Conservation (phyloP, 1,140 invertebrate genomes). For the Chelonus insularis region DNA sequence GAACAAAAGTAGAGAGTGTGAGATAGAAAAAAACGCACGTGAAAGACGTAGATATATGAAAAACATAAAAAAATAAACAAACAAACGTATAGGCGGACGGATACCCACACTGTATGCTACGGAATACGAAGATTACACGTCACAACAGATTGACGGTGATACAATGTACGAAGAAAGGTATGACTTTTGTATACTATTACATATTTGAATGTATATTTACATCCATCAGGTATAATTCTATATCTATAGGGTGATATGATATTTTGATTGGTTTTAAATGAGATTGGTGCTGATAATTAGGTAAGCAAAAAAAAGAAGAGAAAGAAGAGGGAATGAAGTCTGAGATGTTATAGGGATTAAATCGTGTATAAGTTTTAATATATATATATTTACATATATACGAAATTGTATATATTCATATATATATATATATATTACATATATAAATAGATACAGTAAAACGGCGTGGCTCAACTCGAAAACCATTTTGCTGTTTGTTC, state of each 20-base stretch:
- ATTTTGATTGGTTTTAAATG: conserved; percentile 60
- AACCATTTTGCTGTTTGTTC: conserved; percentile 37
- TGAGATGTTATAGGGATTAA: conserved; percentile 56
- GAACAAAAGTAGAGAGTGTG: conserved; percentile 16
- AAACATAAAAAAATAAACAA: conserved; percentile 10
- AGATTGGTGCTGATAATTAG: conserved; percentile 59
- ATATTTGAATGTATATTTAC: conserved; percentile 61
- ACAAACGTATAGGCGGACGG: conserved; percentile 24
- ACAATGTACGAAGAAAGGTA: conserved; percentile 38
- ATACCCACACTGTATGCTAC: conserved; percentile 32
- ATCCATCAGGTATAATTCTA: conserved; percentile 49
- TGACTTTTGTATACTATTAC: conserved; percentile 58
- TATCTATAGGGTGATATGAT: conserved; percentile 54
- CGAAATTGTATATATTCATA: no score
- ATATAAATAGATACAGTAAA: conserved; percentile 40
- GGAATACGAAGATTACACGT: conserved; percentile 30
- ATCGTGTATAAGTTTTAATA: conserved; percentile 40
- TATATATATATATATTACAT: conserved; percentile 1
- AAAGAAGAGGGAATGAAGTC: conserved; percentile 58
- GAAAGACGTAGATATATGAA: conserved; percentile 13
- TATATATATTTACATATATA: no score
- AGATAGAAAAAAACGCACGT: conserved; percentile 6
- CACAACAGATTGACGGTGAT: conserved; percentile 40
- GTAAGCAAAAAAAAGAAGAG: conserved; percentile 42
- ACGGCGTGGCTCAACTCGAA: conserved; percentile 52